Percentiles rank a stretch among this genome's conserved stretches.
Evolutionary conservation across 2,797 vertebrate species (phyloP).

Genomic region (Pristis pectinata): DNA sequence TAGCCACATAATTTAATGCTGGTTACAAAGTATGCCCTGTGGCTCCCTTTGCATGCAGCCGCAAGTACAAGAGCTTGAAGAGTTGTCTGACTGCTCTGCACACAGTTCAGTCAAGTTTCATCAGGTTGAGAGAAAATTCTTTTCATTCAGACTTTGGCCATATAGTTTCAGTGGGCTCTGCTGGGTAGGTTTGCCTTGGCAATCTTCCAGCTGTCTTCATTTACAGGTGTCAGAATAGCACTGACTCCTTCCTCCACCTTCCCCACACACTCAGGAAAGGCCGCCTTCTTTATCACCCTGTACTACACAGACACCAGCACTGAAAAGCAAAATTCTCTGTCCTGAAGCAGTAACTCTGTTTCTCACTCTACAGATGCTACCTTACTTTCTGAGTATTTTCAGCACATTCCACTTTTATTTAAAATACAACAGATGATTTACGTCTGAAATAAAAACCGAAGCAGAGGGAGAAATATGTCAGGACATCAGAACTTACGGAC

Average conservation of each 20-base stretch:
- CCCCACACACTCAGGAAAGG: not conserved
- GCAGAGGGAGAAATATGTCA: no score
- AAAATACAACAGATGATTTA: no score
- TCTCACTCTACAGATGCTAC: no score
- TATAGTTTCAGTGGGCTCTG: not conserved
- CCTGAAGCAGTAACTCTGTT: no score
- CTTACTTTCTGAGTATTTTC: no score
- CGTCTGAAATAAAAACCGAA: no score
- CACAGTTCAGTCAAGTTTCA: not conserved
- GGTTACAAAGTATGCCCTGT: constrained; percentile 22
- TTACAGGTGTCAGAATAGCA: not conserved
- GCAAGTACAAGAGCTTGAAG: not conserved
- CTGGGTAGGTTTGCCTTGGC: not conserved
- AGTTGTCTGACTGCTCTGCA: no score
- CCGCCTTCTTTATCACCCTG: no score
- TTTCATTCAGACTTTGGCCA: not conserved
- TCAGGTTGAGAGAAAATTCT: not conserved
- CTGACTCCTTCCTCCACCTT: not conserved
- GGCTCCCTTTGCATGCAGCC: not conserved
- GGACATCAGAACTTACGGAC: no score
- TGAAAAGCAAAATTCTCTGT: no score
- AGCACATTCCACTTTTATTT: no score
- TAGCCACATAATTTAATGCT: constrained; percentile 25
- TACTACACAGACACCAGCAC: no score
- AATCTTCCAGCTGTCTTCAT: not conserved